These are phyloP conservation scores for Melanaphis sacchari DNA, from an alignment of 1,140 invertebrate genomes.

Conservation along the genomic window DNA sequence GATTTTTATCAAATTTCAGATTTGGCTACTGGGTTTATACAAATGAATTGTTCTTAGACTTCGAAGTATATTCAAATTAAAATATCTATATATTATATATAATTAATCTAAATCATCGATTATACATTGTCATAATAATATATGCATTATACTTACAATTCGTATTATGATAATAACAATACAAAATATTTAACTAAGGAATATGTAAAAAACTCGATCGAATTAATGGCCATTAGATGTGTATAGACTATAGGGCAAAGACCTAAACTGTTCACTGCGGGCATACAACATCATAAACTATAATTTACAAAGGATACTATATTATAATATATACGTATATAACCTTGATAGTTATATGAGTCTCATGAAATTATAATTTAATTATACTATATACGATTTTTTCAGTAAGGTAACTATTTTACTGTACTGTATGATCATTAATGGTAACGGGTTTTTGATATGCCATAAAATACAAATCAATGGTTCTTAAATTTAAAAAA, in stretches of 20 bases:
- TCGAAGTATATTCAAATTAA: background rate
- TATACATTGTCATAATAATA: background rate
- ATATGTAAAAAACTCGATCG: background rate
- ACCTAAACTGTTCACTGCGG: constrained; percentile 1
- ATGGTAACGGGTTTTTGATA: constrained; percentile 4
- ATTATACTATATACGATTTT: background rate
- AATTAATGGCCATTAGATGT: background rate
- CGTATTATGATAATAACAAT: background rate
- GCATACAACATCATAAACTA: background rate
- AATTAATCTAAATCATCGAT: background rate
- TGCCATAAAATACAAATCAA: background rate
- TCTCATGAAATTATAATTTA: constrained; percentile 11
- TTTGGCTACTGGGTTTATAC: background rate
- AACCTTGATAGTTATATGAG: background rate
- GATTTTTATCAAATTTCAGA: background rate
- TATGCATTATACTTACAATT: background rate
- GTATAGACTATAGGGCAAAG: background rate
- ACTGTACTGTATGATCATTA: background rate
- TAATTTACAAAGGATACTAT: background rate
- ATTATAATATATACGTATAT: background rate
- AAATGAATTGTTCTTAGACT: background rate
- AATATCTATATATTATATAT: background rate
- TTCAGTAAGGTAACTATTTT: background rate
- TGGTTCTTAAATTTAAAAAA: background rate
- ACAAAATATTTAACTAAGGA: background rate